Conservation (phyloP, 2,888 invertebrate genomes). For the Tetramorium bicarinatum region DNA sequence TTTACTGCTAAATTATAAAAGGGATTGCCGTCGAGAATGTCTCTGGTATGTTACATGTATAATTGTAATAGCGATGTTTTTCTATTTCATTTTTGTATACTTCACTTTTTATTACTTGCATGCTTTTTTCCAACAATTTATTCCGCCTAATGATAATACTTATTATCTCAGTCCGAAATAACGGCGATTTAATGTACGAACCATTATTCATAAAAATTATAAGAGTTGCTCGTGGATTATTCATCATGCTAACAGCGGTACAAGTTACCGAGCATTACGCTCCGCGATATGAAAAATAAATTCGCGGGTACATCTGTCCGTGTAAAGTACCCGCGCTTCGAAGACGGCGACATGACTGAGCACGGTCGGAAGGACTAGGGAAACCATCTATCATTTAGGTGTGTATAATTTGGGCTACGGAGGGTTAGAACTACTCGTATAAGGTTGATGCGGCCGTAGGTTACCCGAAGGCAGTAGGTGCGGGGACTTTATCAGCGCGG, state of each 20-base stretch:
- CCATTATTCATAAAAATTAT: conserved; percentile 18
- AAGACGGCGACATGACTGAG: conserved; percentile 35
- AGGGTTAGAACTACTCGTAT: conserved; percentile 71
- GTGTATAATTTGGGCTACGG: conserved; percentile 77
- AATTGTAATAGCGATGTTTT: background rate
- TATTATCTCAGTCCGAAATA: conserved; percentile 11
- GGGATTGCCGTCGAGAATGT: background rate
- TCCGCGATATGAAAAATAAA: conserved; percentile 37
- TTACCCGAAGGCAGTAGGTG: conserved; percentile 62
- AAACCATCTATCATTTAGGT: conserved; percentile 81
- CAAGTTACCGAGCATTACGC: background rate
- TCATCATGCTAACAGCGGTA: conserved; percentile 1
- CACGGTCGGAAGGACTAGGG: conserved; percentile 42
- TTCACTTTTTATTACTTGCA: background rate
- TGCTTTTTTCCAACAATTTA: background rate
- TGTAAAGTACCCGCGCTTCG: conserved; percentile 3
- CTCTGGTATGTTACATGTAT: background rate
- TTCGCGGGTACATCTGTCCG: conserved; percentile 28
- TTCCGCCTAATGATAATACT: conserved; percentile 8
- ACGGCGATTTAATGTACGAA: conserved; percentile 15
- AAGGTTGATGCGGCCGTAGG: conserved; percentile 69
- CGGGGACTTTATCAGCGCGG: conserved; percentile 78
- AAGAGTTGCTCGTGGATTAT: background rate
- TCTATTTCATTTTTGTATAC: background rate
- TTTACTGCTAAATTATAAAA: conserved; percentile 14